Conservation (phyloP, 2,113 vertebrate genomes). For the Copsychus sechellarum region DNA sequence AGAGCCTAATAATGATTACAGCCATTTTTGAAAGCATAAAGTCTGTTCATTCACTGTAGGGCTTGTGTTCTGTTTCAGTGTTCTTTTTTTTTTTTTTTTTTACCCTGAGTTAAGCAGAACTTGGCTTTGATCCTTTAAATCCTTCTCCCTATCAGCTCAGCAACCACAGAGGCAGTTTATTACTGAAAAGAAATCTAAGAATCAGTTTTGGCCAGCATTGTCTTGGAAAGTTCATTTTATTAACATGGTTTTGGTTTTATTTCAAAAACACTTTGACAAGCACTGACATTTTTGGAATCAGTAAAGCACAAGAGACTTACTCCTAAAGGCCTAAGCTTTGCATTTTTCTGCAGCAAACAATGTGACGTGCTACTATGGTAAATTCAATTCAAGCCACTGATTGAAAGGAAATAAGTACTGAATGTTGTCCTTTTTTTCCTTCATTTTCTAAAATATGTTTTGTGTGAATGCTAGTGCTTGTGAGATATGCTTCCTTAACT, state of each 20-base stretch:
- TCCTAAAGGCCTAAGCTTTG: slow-evolving; percentile 71
- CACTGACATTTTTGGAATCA: slow-evolving; percentile 69
- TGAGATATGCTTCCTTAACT: background rate
- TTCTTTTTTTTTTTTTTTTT: background rate
- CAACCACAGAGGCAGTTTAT: slow-evolving; percentile 63
- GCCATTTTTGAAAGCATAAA: background rate
- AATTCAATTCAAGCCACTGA: slow-evolving; percentile 61
- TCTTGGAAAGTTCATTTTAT: slow-evolving; percentile 73
- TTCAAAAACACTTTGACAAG: slow-evolving; percentile 73
- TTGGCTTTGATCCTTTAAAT: slow-evolving; percentile 16
- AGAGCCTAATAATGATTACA: background rate
- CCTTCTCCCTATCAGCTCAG: slow-evolving; percentile 47
- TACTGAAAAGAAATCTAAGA: slow-evolving; percentile 71
- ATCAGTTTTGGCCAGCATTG: slow-evolving; percentile 68
- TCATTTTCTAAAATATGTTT: slow-evolving; percentile 21
- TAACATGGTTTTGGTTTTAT: slow-evolving; percentile 72
- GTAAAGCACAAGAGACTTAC: slow-evolving; percentile 68
- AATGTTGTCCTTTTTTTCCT: background rate
- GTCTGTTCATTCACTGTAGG: slow-evolving; percentile 7
- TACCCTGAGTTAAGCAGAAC: background rate
- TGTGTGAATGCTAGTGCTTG: background rate
- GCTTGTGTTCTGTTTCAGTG: background rate
- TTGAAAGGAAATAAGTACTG: slow-evolving; percentile 53
- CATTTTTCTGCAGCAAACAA: slow-evolving; percentile 65
- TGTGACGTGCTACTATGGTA: slow-evolving; percentile 47